phyloP scores from a whole-genome alignment of 1,140 invertebrate genomes.

The Halesus radiatus region DNA sequence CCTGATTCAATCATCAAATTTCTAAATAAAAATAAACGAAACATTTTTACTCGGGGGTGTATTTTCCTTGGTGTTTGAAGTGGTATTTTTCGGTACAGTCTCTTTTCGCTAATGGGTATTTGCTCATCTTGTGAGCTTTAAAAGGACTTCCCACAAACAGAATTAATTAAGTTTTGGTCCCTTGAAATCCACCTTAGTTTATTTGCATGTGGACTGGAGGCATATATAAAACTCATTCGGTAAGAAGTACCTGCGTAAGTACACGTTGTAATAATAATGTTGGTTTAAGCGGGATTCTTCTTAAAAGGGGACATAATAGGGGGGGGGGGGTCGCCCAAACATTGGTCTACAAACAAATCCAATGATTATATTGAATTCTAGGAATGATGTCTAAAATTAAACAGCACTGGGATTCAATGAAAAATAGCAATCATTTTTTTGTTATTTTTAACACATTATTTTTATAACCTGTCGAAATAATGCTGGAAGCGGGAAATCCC shows the following conservation, averaged over 20 bases:
- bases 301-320: background rate
- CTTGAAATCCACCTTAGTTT: conserved; percentile 53
- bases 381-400: too few relatives aligned
- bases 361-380: too few relatives aligned
- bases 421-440: too few relatives aligned
- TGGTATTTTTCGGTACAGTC: background rate
- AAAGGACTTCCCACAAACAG: conserved; percentile 54
- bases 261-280: background rate
- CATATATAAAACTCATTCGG: conserved; percentile 35
- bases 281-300: background rate
- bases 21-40: too few relatives aligned
- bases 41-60: background rate
- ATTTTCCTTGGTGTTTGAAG: background rate
- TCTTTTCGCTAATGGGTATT: conserved; percentile 46
- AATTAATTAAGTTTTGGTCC: conserved; percentile 55
- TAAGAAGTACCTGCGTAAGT: conserved; percentile 5
- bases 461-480: too few relatives aligned
- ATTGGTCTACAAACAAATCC: too few relatives aligned
- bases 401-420: too few relatives aligned
- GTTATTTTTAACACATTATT: too few relatives aligned
- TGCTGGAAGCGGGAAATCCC: too few relatives aligned
- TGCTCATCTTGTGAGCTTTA: conserved; percentile 51
- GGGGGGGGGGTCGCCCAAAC: too few relatives aligned
- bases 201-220: conserved; percentile 46
- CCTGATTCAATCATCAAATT: too few relatives aligned